Conservation (phyloP, 2,113 vertebrate species). For the Petrocephalus microphthalmus region DNA sequence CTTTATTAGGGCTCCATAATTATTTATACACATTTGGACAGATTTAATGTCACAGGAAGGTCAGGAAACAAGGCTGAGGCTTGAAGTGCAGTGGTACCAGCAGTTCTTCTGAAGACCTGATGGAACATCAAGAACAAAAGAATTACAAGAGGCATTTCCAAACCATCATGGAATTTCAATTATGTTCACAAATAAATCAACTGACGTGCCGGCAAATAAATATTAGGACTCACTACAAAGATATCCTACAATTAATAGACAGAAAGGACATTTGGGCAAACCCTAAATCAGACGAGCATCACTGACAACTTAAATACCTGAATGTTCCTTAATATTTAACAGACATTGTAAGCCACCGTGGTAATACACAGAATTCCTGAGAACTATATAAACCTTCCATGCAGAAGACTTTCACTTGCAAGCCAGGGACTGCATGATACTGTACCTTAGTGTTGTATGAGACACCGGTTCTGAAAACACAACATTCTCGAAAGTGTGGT, state of each 20-base stretch:
- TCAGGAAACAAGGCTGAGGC: conserved; percentile 37
- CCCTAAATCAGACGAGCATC: neutral
- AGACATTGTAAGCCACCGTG: neutral
- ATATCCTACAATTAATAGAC: neutral
- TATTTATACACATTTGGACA: conserved; percentile 54
- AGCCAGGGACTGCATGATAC: neutral
- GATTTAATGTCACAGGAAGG: conserved; percentile 49
- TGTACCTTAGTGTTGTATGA: neutral
- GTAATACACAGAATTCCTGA: neutral
- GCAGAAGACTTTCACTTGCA: neutral
- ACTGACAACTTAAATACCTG: neutral
- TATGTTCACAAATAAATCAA: neutral
- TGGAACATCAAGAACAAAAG: conserved; percentile 26
- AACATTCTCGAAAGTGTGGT: neutral
- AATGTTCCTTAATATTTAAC: neutral
- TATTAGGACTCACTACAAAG: neutral
- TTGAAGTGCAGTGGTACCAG: conserved; percentile 31
- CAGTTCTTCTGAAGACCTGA: conserved; percentile 38
- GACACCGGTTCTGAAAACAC: neutral
- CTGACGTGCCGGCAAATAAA: neutral
- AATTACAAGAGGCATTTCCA: neutral
- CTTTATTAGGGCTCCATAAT: conserved; percentile 56
- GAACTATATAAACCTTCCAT: neutral
- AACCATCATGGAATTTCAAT: neutral
- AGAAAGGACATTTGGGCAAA: too few species aligned